Evolutionary conservation across 2,797 vertebrate genomes (phyloP), one percentile per base, ranked within the genome.

Genomic region (Macroramphosus scolopax): DNA sequence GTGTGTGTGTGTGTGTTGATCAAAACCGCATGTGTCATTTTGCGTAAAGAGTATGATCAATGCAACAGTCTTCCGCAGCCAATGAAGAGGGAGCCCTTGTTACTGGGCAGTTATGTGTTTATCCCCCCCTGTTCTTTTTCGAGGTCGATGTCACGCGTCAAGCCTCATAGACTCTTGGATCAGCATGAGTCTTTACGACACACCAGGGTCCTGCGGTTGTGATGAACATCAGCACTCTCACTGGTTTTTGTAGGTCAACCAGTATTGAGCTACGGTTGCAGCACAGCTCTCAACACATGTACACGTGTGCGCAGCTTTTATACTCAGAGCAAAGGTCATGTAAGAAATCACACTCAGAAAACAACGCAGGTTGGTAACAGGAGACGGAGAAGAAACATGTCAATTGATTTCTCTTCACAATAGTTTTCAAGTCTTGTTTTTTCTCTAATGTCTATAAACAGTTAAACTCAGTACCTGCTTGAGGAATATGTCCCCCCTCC

Each of bases 101-200:
- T 89, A 89, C 89, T 71, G 85, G 89, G 88, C 87, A 88, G 87
- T 85, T 84, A 67, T 82, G 74, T 82, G 72, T 83, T 83, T 86
- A 81, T n/a, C n/a, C n/a, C n/a, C 59, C 49, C 32, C 71, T 45
- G 51, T 82, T 75, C 71, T 77, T 76, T 70, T 38, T 73, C 78
- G 86, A 88, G 82, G 87, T 89, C 66, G 81, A 85, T 89, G 86
- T 88, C 85, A 86, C 51, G 57, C 81, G 77, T 87, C 86, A 89
- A 77, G 75, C 77, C 82, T 80, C 81, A 83, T 85, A 80, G 77
- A 78, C 75, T 83, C 73, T 80, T 62, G 57, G 77, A 81, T 81
- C 81, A 85, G 78, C 66, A 28, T 71, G 79, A 87, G 77, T 80
- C 80, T 71, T 81, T 77, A 80, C 65, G 82, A 82, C 81, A 81